Evolutionary conservation across 2,797 vertebrate species (phyloP).

Genomic region (Acipenser transmontanus): DNA sequence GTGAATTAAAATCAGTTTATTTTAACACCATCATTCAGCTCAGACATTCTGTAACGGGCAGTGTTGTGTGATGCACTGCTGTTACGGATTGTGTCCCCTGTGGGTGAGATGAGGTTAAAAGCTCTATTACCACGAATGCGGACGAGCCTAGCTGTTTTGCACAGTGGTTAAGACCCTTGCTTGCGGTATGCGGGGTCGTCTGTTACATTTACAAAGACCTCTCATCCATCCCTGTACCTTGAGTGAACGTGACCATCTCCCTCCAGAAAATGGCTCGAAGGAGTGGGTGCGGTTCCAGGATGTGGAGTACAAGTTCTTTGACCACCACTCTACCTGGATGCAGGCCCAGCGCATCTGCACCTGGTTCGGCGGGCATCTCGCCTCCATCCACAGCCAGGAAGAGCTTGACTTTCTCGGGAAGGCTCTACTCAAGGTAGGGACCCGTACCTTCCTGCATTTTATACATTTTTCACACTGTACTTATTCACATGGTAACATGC

Average conservation of each 20-base stretch:
- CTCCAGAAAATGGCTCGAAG: conserved; percentile 55
- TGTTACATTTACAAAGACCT: too few relatives aligned
- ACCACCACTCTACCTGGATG: conserved; percentile 86
- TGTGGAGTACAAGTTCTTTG: conserved; percentile 87
- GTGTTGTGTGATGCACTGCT: too few relatives aligned
- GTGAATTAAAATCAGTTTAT: too few relatives aligned
- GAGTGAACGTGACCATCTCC: neutral
- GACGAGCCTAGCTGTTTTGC: too few relatives aligned
- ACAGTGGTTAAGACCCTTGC: too few relatives aligned
- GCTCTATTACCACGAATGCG: too few relatives aligned
- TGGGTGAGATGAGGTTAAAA: too few relatives aligned
- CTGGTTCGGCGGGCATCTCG: conserved; percentile 79
- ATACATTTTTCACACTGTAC: conserved; percentile 5
- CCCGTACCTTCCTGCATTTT: neutral
- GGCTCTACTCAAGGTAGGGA: conserved; percentile 75
- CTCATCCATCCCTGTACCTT: neutral
- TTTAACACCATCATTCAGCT: too few relatives aligned
- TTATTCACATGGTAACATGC: too few relatives aligned
- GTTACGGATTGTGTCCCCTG: too few relatives aligned
- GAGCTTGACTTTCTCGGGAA: conserved; percentile 81
- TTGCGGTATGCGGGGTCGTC: too few relatives aligned
- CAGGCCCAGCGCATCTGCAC: conserved; percentile 89
- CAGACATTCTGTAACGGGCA: too few relatives aligned
- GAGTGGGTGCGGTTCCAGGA: conserved; percentile 85
- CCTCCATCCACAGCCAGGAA: conserved; percentile 71